Percentiles rank a stretch among this genome's conserved stretches.
phyloP scores from a whole-genome alignment of 1,140 invertebrate genomes.

The Goniozus legneri region DNA sequence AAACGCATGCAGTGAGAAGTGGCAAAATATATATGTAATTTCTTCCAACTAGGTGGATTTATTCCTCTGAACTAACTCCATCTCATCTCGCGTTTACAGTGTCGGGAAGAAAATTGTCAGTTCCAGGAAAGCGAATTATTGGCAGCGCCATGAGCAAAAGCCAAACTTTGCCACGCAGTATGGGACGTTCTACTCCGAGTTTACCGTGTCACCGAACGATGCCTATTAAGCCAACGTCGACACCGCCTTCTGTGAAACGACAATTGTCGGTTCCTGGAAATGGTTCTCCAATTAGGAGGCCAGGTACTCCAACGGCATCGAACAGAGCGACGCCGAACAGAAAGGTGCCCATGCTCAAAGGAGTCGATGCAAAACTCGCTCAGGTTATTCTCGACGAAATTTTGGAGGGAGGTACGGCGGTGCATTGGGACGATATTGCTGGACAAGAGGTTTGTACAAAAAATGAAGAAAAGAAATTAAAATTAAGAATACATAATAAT shows the following conservation, averaged over 20 bases:
- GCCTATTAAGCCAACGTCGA: conserved; percentile 70
- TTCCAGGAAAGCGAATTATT: conserved; percentile 63
- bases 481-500: background rate
- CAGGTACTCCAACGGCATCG: conserved; percentile 51
- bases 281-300: conserved; percentile 63
- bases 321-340: conserved; percentile 43
- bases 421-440: conserved; percentile 93
- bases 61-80: conserved; percentile 1
- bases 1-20: background rate
- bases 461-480: background rate
- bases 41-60: conserved; percentile 3
- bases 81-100: too few species aligned
- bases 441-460: conserved; percentile 67
- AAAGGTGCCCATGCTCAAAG: conserved; percentile 60
- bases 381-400: conserved; percentile 68
- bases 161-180: conserved; percentile 76
- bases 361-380: conserved; percentile 86
- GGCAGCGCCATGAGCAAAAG: conserved; percentile 69
- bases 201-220: conserved; percentile 53
- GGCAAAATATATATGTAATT: background rate
- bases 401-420: conserved; percentile 72
- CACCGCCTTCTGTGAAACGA: conserved; percentile 75
- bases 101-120: conserved; percentile 69
- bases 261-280: conserved; percentile 70
- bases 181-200: conserved; percentile 67